Conservation (phyloP, 2,113 vertebrate genomes). For the Dromaius novaehollandiae region DNA sequence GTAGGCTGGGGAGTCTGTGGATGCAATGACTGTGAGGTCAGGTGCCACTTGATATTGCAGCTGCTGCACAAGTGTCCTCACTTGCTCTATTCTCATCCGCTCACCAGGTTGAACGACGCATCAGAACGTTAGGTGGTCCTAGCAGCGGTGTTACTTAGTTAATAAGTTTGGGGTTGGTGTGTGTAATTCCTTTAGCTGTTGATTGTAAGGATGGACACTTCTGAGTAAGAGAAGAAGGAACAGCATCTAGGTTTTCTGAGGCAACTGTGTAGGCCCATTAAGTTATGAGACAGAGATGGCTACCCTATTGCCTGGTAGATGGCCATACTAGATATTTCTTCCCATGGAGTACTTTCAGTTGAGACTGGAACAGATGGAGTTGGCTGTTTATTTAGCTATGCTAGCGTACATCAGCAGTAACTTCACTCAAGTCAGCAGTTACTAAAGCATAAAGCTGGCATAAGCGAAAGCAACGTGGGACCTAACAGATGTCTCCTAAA, state of each 20-base stretch:
- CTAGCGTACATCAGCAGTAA: not conserved
- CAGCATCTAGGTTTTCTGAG: not conserved
- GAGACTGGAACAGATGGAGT: not conserved
- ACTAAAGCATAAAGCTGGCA: not conserved
- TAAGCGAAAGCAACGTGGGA: not conserved
- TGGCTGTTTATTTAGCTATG: not conserved
- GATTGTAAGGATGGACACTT: not conserved
- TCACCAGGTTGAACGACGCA: not conserved
- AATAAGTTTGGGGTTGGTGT: not conserved
- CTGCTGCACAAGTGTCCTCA: not conserved
- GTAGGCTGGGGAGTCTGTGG: not conserved
- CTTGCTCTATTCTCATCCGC: not conserved
- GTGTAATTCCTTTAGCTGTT: not conserved
- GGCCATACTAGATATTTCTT: not conserved
- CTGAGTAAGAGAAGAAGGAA: not conserved
- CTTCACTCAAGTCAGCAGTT: not conserved
- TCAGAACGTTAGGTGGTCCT: not conserved
- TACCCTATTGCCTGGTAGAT: not conserved
- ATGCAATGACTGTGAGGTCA: not conserved
- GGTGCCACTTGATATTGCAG: not conserved
- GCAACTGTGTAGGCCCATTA: not conserved
- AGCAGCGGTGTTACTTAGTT: not conserved
- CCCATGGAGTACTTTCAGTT: not conserved
- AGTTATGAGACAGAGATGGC: not conserved
- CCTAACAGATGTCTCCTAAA: not conserved